Evolutionary conservation across 2,888 invertebrate species (phyloP).

Genomic region (Dolomedes plantarius): DNA sequence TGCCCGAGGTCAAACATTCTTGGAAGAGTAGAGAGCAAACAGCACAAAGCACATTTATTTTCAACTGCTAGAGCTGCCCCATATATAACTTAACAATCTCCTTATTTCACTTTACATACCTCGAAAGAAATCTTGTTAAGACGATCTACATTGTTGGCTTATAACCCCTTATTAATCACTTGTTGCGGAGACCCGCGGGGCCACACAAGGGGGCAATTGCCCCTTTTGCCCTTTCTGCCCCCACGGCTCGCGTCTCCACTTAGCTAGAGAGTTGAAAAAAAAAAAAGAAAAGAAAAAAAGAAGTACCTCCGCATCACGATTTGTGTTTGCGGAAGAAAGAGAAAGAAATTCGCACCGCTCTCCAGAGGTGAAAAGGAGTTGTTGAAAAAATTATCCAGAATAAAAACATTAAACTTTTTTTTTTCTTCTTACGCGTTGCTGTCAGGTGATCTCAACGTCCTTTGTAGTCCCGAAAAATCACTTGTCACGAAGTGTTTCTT

Average conservation of each 20-base stretch:
- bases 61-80: too few species aligned
- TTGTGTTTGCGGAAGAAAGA: neutral
- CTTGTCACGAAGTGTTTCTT: conserved; percentile 40
- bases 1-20: too few species aligned
- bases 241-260: conserved; percentile 34
- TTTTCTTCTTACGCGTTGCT: conserved; percentile 10
- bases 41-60: too few species aligned
- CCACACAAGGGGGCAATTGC: conserved; percentile 38
- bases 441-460: conserved; percentile 34
- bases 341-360: conserved; percentile 1
- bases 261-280: neutral
- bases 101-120: too few species aligned
- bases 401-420: conserved; percentile 24
- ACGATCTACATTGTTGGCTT: too few species aligned
- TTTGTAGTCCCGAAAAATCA: conserved; percentile 23
- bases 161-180: conserved; percentile 42
- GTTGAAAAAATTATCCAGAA: conserved; percentile 23
- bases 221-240: conserved; percentile 16
- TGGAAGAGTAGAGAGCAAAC: too few species aligned
- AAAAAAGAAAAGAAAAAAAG: too few species aligned
- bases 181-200: conserved; percentile 19
- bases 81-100: too few species aligned
- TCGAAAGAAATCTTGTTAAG: too few species aligned
- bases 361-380: conserved; percentile 34
- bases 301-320: conserved; percentile 39